Evolutionary conservation across 35 echinoderm and acorn worm species (phyloP).

Genomic region (Heliocidaris tuberculata): DNA sequence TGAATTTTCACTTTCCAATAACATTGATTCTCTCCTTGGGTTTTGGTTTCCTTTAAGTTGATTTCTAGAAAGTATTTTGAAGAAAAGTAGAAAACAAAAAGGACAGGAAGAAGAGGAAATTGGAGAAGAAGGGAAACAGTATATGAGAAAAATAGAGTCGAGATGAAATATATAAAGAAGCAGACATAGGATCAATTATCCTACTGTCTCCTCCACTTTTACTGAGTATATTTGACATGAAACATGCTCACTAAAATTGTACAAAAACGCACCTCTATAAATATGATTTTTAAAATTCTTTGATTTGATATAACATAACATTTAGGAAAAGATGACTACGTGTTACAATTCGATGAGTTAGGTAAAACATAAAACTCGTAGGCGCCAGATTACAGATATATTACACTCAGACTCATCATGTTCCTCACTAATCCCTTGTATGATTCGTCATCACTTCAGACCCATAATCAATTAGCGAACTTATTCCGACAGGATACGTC

Average conservation of each 20-base stretch:
- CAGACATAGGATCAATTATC: neutral
- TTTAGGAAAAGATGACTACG: neutral
- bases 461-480: neutral
- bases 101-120: neutral
- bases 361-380: too few relatives aligned
- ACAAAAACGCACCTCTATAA: too few relatives aligned
- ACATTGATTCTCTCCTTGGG: too few relatives aligned
- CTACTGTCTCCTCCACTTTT: neutral
- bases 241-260: too few relatives aligned
- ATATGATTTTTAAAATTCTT: neutral
- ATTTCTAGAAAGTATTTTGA: neutral
- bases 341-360: too few relatives aligned
- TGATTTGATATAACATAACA: neutral
- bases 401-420: neutral
- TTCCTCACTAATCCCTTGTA: neutral
- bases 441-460: neutral
- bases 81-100: neutral
- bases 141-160: neutral
- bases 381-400: too few relatives aligned
- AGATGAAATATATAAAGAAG: neutral
- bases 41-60: too few relatives aligned
- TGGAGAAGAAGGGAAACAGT: neutral
- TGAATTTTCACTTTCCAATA: too few relatives aligned
- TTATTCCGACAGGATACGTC: neutral
- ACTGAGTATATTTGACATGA: neutral